Evolutionary conservation across 2,888 invertebrate species (phyloP), one percentile per base, ranked within the genome.

Genomic region (Phyllotreta striolata): DNA sequence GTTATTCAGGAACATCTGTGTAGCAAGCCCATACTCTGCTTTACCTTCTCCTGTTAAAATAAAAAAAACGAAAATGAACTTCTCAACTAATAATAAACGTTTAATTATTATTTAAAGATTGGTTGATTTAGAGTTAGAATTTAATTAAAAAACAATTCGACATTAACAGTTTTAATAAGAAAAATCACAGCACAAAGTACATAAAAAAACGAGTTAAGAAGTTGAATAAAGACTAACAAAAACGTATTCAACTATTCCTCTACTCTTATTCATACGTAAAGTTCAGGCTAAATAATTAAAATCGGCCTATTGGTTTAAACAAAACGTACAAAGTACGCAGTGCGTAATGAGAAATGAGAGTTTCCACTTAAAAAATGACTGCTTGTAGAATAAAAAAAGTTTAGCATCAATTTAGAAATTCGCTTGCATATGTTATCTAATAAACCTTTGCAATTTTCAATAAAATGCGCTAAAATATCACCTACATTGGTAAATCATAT

Each of bases 1-100:
- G 40, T 35, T 14, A 63, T 38, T 63, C 58, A 49, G 63, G 63
- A 63, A 63, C 63, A 49, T 59, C 63, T 40, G 13, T 34, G 63
- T 40, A 34, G 63, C 35, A 35, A 24, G 47, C 55, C 63, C 52
- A 38, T 59, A 35, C 12, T 24, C 60, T 60, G 46, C 63, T 63
- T 38, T 74, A 74, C 72, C 73, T 73, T 70, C 69, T 72, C 73
- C 73, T 74, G 72, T 70, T 66, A 68, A 74, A 71, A 71, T 64
- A 72, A 72, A 72, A 70, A 12, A 41, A 60, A 44, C 51, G 14
- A 54, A 47, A 54, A 58, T 59, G 34, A 54, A 52, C 54, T 43
- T 10, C 12, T 38, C 38, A 51, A 51, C 38, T 37, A 12, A 52
- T 51, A 51, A 8, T 12, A 37, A 51, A 35, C 38, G 37, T 34